Evolutionary conservation across 2,797 vertebrate genomes (phyloP), one percentile per base, ranked within the genome.

Genomic region (Astyanax mexicanus): DNA sequence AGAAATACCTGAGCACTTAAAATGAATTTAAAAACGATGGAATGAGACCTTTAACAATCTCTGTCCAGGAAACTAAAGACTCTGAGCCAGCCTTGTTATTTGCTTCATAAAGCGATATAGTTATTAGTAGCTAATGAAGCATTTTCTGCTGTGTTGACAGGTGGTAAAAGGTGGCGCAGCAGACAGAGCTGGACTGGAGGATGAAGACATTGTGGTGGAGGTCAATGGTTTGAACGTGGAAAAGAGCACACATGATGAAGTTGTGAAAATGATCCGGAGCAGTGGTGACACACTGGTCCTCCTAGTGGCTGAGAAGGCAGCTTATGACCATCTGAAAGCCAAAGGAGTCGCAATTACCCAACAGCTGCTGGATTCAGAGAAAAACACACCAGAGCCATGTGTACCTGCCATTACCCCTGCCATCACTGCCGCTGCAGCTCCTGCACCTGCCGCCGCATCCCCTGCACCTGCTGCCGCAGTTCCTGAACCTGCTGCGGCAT

Each of bases 171-270:
- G 92, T 0, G 92, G 95, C 13, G 90, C 86, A 0, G 97, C 96
- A 0, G 91, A 93, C 67, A 73, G 2, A 77, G 95, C 94, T 0
- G 96, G 96, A 1, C 66, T 98, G 74, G 83, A 94, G 85, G 92
- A 97, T 0, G 70, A 94, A 0, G 96, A 99, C 69, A 47, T 96
- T 1, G 74, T 99, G 85, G 86, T 98, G 58, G 96, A 98, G 86
- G 96, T 98, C 68, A 94, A 97, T 0, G 92, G 94, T 0, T 84
- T 91, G 17, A 97, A 96, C 0, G 90, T 98, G 87, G 92, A 91
- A 78, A 71, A 87, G 0, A 90, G 92, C 58, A 27, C 70, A 75
- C 96, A 99, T 0, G 92, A 95, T 0, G 89, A 93, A 0, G 96
- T 93, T 58, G 95, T 97, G 74, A 80, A 79, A 5, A 88, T 93